Evolutionary conservation across 2,113 vertebrate species (phyloP).

Genomic region (Anoplopoma fimbria): DNA sequence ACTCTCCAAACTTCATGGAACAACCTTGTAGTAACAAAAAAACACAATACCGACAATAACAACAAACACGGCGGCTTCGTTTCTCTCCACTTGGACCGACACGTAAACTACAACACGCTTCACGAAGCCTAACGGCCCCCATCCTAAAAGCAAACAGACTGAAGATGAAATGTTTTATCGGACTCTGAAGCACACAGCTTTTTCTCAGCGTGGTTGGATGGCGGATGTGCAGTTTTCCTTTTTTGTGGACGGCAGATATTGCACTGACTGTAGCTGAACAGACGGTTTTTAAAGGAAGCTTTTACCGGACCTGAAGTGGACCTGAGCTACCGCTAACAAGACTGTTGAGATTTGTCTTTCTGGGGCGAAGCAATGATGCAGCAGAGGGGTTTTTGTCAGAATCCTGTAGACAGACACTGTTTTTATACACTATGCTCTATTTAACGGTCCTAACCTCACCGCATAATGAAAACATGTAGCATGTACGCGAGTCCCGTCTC

Average conservation of each 20-base stretch:
- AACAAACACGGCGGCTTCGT: not conserved
- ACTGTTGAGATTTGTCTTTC: slow-evolving; percentile 3
- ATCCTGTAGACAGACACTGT: slow-evolving; percentile 15
- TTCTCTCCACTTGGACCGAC: slow-evolving; percentile 26
- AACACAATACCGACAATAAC: not conserved
- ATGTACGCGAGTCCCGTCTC: slow-evolving; percentile 34
- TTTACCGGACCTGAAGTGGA: slow-evolving; percentile 51
- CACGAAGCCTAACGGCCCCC: not conserved
- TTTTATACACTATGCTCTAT: slow-evolving; percentile 30
- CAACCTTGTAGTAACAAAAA: not conserved
- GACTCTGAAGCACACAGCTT: slow-evolving; percentile 39
- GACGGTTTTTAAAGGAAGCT: slow-evolving; percentile 41
- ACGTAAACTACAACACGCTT: slow-evolving; percentile 8
- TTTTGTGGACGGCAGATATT: slow-evolving; percentile 39
- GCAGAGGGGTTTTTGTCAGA: slow-evolving; percentile 14
- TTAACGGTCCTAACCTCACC: slow-evolving; percentile 21
- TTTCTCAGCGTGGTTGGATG: not conserved
- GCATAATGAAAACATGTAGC: slow-evolving; percentile 43
- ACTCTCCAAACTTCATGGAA: slow-evolving; percentile 22
- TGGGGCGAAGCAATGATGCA: slow-evolving; percentile 3
- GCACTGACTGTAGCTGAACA: slow-evolving; percentile 65
- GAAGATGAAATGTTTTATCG: slow-evolving; percentile 31
- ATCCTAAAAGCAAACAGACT: slow-evolving; percentile 13
- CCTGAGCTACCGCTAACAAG: slow-evolving; percentile 16
- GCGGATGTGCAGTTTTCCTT: not conserved